Conservation (phyloP, 2,797 vertebrate species). For the Lepidocolaptes lacrymiger region DNA sequence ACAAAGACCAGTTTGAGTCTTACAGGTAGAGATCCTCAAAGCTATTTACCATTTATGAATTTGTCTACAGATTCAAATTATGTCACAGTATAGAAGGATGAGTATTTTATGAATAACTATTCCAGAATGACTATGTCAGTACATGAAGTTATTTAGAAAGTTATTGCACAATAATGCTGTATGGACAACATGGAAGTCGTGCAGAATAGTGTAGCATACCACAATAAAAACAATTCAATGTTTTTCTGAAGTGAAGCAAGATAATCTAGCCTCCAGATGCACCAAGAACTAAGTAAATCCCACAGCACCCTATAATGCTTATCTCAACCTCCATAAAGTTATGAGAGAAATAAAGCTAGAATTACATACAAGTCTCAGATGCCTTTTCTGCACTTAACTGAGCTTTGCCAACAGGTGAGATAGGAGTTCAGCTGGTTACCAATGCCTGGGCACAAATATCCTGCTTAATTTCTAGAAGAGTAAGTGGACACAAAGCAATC, state of each 20-base stretch:
- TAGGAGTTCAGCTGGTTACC: neutral
- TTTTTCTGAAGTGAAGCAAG: neutral
- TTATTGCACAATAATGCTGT: neutral
- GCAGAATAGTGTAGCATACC: neutral
- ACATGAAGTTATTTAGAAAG: neutral
- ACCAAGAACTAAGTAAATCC: neutral
- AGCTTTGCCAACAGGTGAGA: neutral
- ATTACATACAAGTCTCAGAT: neutral
- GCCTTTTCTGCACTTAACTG: neutral
- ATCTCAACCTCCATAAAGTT: neutral
- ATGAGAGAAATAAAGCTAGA: neutral
- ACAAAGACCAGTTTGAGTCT: neutral
- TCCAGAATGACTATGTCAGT: neutral
- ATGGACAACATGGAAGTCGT: neutral
- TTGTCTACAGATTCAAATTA: neutral
- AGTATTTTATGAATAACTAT: neutral
- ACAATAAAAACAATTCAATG: neutral
- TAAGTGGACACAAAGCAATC: neutral
- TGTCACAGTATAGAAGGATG: neutral
- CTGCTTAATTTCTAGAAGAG: neutral
- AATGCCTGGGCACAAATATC: neutral
- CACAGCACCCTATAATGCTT: neutral
- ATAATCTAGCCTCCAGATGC: neutral
- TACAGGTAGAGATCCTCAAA: neutral
- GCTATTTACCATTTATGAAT: neutral